Conservation (phyloP, 2,113 vertebrate genomes). For the Phainopepla nitens region DNA sequence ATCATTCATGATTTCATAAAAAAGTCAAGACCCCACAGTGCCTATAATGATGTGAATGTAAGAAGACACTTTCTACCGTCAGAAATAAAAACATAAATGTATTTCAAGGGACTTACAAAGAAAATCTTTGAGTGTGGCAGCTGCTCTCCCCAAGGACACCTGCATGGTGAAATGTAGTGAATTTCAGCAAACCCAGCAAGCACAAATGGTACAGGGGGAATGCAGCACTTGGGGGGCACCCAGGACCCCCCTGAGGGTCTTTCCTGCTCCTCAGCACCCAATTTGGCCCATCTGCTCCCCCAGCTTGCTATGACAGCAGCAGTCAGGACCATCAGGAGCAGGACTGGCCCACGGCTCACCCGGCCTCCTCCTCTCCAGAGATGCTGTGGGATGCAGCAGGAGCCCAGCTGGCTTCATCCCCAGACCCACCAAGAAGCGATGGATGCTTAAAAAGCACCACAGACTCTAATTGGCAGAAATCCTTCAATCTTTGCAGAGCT, state of each 20-base stretch:
- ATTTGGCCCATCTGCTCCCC: background rate
- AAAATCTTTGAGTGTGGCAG: background rate
- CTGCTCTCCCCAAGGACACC: background rate
- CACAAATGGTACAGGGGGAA: fast-evolving
- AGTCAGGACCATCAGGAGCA: background rate
- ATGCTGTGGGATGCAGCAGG: background rate
- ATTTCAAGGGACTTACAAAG: background rate
- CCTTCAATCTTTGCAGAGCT: background rate
- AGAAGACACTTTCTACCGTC: background rate
- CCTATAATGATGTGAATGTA: fast-evolving
- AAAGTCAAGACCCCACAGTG: background rate
- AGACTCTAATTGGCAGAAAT: background rate
- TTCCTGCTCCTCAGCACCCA: background rate
- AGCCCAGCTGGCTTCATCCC: background rate
- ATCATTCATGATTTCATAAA: background rate
- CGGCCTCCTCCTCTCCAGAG: fast-evolving
- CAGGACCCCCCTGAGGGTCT: fast-evolving
- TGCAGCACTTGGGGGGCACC: fast-evolving
- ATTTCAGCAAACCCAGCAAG: background rate
- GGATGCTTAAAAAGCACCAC: background rate
- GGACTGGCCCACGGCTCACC: background rate
- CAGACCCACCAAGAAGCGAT: background rate
- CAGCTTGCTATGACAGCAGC: fast-evolving
- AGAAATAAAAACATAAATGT: background rate
- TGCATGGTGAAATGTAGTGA: fast-evolving